These are phyloP conservation scores for Linepithema humile DNA, from an alignment of 1,140 invertebrate species.

Conservation along the genomic window DNA sequence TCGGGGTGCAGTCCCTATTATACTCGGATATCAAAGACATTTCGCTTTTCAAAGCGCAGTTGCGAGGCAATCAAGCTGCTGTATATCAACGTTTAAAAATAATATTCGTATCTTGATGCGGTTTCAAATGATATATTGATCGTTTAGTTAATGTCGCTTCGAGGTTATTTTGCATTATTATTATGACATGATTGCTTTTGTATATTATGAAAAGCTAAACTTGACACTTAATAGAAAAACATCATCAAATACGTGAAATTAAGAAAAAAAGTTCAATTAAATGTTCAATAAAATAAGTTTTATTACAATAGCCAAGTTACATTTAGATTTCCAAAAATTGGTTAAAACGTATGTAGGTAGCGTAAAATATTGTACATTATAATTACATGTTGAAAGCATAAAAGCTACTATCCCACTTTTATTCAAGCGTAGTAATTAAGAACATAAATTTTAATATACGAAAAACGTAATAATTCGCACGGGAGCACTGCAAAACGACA, in stretches of 20 bases:
- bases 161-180: slow-evolving; percentile 13
- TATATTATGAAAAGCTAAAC: background rate
- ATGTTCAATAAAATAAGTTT: slow-evolving; percentile 11
- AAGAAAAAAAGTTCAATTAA: slow-evolving; percentile 18
- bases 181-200: background rate
- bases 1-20: slow-evolving; percentile 7
- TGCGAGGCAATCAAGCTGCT: slow-evolving; percentile 13
- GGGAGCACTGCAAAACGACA: background rate
- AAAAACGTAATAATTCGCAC: background rate
- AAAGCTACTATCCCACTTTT: background rate
- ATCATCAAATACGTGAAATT: background rate
- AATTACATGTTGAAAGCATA: background rate
- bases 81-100: slow-evolving; percentile 14
- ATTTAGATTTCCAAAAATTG: slow-evolving; percentile 1
- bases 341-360: slow-evolving; percentile 3
- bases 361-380: background rate
- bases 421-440: background rate
- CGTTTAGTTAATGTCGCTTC: background rate
- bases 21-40: slow-evolving; percentile 41
- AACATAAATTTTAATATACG: background rate
- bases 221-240: background rate
- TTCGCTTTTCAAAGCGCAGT: slow-evolving; percentile 26
- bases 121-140: background rate
- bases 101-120: background rate
- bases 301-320: background rate